Evolutionary conservation across 2,888 invertebrate genomes (phyloP).

Genomic region (Platycnemis pennipes): DNA sequence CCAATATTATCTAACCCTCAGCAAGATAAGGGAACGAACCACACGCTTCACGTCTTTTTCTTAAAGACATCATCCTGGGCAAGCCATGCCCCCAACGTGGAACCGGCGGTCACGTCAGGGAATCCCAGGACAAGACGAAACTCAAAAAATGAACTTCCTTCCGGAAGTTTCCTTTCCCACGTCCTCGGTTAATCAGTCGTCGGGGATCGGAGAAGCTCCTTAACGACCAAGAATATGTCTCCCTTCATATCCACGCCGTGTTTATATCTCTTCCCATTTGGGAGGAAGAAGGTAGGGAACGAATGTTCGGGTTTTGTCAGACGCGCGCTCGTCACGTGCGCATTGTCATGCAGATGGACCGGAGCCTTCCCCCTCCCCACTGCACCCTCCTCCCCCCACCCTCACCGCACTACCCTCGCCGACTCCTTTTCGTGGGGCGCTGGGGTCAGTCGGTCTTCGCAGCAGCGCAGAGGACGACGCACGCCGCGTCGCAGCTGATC

Average conservation of each 20-base stretch:
- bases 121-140: not conserved
- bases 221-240: not conserved
- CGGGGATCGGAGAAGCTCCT: not conserved
- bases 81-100: not conserved
- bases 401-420: not conserved
- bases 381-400: not conserved
- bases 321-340: conserved; percentile 52
- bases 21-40: not conserved
- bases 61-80: not conserved
- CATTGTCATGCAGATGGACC: conserved; percentile 65
- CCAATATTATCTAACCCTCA: not conserved
- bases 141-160: not conserved
- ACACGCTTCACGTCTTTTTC: not conserved
- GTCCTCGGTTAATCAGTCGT: not conserved
- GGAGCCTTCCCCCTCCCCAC: not conserved
- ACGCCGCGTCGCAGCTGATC: not conserved
- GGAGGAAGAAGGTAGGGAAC: not conserved
- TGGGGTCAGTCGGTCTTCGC: not conserved
- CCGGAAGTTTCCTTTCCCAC: conserved; percentile 13
- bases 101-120: not conserved
- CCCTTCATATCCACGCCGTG: not conserved
- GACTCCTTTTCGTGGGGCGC: not conserved
- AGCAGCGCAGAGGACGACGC: not conserved
- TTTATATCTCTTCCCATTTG: not conserved
- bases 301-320: not conserved